These are phyloP conservation scores for Cotesia typhae DNA, from an alignment of 1,140 invertebrate genomes.

Conservation along the genomic window DNA sequence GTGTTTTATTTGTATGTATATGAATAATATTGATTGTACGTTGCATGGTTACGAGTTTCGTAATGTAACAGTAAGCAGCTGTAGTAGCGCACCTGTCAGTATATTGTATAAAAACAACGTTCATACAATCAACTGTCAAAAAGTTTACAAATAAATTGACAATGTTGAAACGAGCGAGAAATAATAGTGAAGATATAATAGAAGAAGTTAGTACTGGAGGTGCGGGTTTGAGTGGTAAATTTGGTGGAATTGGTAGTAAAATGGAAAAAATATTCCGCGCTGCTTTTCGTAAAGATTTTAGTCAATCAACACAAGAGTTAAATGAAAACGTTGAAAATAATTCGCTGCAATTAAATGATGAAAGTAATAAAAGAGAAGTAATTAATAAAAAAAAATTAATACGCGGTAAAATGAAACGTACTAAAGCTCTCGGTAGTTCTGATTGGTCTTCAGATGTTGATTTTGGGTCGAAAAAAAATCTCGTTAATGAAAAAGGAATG, in stretches of 20 bases:
- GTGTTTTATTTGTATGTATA: background rate
- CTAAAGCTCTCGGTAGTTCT: background rate
- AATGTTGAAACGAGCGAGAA: conserved; percentile 19
- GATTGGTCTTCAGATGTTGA: conserved; percentile 1
- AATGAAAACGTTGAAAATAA: background rate
- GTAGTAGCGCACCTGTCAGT: conserved; percentile 20
- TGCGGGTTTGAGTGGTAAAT: conserved; percentile 9
- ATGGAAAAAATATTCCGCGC: conserved; percentile 29
- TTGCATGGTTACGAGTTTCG: background rate
- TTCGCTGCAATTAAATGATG: background rate
- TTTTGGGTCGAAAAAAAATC: conserved; percentile 4
- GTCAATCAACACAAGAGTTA: conserved; percentile 18
- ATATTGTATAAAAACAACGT: background rate
- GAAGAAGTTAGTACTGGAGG: background rate
- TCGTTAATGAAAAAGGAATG: background rate
- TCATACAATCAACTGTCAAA: background rate
- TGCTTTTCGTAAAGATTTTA: conserved; percentile 24
- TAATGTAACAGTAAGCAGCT: background rate
- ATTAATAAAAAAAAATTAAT: conserved; percentile 5
- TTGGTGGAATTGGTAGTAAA: conserved; percentile 24
- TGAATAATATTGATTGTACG: conserved; percentile 30
- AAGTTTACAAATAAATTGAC: background rate
- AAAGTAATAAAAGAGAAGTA: background rate
- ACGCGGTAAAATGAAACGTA: background rate
- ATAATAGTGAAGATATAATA: conserved; percentile 12